A percentile compares a stretch with the other conserved stretches of the same genome.
phyloP scores from a whole-genome alignment of 2,888 invertebrate species.

The Belgica antarctica region DNA sequence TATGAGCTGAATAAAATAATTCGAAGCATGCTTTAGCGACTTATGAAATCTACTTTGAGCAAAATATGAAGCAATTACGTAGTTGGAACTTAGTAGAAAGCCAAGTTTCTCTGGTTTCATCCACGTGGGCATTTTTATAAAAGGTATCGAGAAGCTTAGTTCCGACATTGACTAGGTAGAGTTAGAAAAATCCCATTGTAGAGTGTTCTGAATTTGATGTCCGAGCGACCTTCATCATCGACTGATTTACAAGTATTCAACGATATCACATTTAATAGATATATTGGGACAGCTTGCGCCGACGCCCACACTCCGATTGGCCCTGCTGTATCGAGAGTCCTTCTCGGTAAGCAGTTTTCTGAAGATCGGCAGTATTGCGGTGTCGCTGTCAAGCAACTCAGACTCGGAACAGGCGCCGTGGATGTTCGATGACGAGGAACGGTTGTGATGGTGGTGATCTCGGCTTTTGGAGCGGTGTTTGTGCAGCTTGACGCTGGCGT shows the following conservation, averaged over 20 bases:
- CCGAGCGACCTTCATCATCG: too few relatives aligned
- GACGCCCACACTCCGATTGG: slow-evolving; percentile 52
- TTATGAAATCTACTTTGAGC: too few relatives aligned
- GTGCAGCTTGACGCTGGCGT: slow-evolving; percentile 49
- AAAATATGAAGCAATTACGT: too few relatives aligned
- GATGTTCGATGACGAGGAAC: slow-evolving; percentile 52
- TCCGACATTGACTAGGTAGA: too few relatives aligned
- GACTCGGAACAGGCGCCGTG: slow-evolving; percentile 81
- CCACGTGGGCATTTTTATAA: too few relatives aligned
- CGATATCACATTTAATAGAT: slow-evolving; percentile 93
- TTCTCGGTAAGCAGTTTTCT: slow-evolving; percentile 85
- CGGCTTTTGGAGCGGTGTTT: slow-evolving; percentile 50
- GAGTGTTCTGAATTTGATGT: slow-evolving; percentile 7
- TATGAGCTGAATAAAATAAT: too few relatives aligned
- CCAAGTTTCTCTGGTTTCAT: too few relatives aligned
- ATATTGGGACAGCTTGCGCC: slow-evolving; percentile 91
- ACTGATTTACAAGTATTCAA: slow-evolving; percentile 76
- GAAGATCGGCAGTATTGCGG: slow-evolving; percentile 86
- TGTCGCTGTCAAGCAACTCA: slow-evolving; percentile 70
- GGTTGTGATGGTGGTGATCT: slow-evolving; percentile 43
- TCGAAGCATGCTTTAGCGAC: too few relatives aligned
- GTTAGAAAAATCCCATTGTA: slow-evolving; percentile 12
- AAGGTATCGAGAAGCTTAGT: too few relatives aligned
- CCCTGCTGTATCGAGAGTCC: slow-evolving; percentile 64
- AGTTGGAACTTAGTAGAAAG: too few relatives aligned